Percentiles rank a stretch among this genome's conserved stretches.
These are phyloP conservation scores for Sebastiscus albofasciatus DNA, from an alignment of 2,797 vertebrate genomes.

Conservation along the genomic window DNA sequence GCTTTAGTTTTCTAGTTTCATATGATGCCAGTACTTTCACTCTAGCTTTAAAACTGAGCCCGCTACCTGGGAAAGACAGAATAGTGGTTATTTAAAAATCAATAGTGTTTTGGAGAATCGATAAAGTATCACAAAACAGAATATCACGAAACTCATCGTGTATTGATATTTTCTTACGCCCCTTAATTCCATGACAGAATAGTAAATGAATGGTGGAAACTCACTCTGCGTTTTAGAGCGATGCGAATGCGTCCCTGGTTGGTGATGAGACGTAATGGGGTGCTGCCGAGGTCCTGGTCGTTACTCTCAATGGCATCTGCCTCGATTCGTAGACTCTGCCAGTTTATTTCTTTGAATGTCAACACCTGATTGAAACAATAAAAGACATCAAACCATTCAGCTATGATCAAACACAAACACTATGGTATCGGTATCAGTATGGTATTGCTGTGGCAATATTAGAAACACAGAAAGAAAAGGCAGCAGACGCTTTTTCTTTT, in stretches of 20 bases:
- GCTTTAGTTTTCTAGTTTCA: too few relatives aligned
- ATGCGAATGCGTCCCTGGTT: slow-evolving; percentile 97
- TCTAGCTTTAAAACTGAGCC: too few relatives aligned
- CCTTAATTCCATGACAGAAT: not conserved
- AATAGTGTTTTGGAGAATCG: too few relatives aligned
- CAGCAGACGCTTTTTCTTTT: slow-evolving; percentile 9
- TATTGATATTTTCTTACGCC: too few relatives aligned
- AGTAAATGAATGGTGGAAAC: not conserved
- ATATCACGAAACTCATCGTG: too few relatives aligned
- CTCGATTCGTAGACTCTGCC: slow-evolving; percentile 98
- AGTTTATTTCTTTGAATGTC: slow-evolving; percentile 98
- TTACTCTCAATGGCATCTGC: slow-evolving; percentile 94
- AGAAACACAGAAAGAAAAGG: not conserved
- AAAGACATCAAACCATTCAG: not conserved
- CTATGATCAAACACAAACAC: slow-evolving; percentile 1
- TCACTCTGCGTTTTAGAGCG: slow-evolving; percentile 95
- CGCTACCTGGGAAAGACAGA: too few relatives aligned
- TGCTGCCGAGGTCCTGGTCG: slow-evolving; percentile 92
- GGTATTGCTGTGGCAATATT: not conserved
- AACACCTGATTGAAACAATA: slow-evolving; percentile 85
- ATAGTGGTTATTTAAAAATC: too few relatives aligned
- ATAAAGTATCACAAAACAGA: too few relatives aligned
- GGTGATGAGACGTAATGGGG: slow-evolving; percentile 96
- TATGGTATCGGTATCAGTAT: not conserved
- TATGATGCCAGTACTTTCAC: too few relatives aligned